These are phyloP conservation scores for Chironomus riparius DNA, from an alignment of 2,888 invertebrate genomes.

Conservation along the genomic window DNA sequence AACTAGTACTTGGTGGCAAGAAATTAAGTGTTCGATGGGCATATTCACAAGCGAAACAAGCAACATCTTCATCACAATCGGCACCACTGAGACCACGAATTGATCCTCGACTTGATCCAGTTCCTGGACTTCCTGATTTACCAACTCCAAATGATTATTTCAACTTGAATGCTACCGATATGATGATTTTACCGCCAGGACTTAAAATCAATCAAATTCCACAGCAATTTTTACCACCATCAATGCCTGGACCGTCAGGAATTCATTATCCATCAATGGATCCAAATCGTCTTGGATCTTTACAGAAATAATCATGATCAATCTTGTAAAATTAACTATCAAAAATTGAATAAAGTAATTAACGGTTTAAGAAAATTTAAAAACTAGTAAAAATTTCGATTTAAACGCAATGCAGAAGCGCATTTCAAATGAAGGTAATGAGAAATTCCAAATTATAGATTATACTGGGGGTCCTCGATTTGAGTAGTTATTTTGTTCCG, in stretches of 20 bases:
- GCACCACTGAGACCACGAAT: conserved; percentile 38
- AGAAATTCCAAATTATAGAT: no score
- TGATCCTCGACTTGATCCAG: conserved; percentile 56
- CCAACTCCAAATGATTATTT: conserved; percentile 55
- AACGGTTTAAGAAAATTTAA: no score
- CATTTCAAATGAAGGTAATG: no score
- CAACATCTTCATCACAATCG: conserved; percentile 36
- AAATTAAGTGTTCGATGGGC: conserved; percentile 98
- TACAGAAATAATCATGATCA: conserved; percentile 35
- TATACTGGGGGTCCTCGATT: no score
- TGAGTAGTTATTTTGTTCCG: no score
- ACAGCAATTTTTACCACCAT: conserved; percentile 38
- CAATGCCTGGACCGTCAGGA: conserved; percentile 49
- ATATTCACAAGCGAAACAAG: conserved; percentile 75
- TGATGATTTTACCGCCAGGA: conserved; percentile 41
- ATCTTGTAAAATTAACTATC: background rate
- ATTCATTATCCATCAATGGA: conserved; percentile 97
- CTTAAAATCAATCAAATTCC: conserved; percentile 43
- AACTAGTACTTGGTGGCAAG: conserved; percentile 70
- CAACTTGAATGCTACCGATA: conserved; percentile 46
- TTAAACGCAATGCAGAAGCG: no score
- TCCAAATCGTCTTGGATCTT: conserved; percentile 79
- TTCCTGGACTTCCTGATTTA: conserved; percentile 57
- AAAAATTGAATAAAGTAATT: background rate
- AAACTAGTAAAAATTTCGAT: no score